Conservation (phyloP, 2,113 vertebrate species). For the Mirza zaza region DNA sequence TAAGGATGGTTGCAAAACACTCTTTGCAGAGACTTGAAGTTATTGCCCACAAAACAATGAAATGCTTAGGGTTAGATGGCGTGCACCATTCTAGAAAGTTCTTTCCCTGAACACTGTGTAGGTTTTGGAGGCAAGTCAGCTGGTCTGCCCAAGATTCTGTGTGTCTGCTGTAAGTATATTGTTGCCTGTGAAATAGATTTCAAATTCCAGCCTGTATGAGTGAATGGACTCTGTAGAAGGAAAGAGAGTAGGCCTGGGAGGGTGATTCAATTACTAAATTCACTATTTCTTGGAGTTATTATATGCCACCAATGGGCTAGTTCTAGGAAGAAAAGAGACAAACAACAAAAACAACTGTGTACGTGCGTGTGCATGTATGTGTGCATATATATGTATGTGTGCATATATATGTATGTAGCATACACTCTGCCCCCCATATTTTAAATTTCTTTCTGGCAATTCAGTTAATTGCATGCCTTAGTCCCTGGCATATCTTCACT, state of each 20-base stretch:
- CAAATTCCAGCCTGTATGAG: not conserved
- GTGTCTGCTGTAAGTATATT: not conserved
- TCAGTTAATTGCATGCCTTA: not conserved
- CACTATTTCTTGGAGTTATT: not conserved
- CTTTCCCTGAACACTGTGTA: not conserved
- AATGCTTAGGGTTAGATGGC: not conserved
- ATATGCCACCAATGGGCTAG: not conserved
- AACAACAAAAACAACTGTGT: not conserved
- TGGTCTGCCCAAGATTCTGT: not conserved
- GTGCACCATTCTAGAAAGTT: not conserved
- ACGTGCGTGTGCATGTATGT: not conserved
- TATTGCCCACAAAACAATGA: not conserved
- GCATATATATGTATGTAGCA: not conserved
- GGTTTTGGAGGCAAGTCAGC: not conserved
- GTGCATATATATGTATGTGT: not conserved
- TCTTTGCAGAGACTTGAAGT: no score
- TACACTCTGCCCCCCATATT: not conserved
- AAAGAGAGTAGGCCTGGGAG: no score
- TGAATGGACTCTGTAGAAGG: not conserved
- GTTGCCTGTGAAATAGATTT: not conserved
- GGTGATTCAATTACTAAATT: not conserved
- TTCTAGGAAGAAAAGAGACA: not conserved
- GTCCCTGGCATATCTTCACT: not conserved
- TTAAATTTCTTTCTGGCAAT: not conserved
- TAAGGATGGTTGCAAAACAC: not conserved